Percentiles rank a stretch among this genome's conserved stretches.
Evolutionary conservation across 2,797 vertebrate genomes (phyloP).

Genomic region (Gymnoscopelus braueri): DNA sequence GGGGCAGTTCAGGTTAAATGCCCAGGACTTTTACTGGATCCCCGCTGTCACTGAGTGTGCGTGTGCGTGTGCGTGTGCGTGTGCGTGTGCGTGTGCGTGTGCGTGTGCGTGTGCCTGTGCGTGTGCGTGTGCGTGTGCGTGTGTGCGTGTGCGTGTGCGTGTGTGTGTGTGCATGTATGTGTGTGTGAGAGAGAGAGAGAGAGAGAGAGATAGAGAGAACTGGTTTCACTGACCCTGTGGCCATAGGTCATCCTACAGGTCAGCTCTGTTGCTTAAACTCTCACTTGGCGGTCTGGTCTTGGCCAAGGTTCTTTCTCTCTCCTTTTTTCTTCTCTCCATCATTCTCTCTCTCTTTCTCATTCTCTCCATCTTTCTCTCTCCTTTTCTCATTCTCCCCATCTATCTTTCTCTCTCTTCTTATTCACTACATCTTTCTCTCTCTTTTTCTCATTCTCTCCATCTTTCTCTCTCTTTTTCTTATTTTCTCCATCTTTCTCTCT

Average conservation of each 20-base stretch:
- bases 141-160: no score
- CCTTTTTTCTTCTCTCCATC: neutral
- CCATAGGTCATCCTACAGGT: constrained; percentile 44
- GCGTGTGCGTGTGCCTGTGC: neutral
- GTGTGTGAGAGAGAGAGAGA: no score
- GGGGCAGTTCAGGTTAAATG: constrained; percentile 45
- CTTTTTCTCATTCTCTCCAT: no score
- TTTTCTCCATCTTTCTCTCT: neutral
- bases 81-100: constrained; percentile 20
- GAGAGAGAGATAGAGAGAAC: neutral
- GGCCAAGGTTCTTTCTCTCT: neutral
- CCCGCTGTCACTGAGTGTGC: neutral
- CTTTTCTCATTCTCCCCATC: no score
- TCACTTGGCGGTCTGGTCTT: constrained; percentile 52
- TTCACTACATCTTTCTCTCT: no score
- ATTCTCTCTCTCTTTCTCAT: neutral
- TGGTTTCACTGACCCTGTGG: constrained; percentile 36
- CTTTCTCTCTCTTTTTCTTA: neutral
- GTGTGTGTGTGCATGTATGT: no score
- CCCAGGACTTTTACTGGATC: no score
- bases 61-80: constrained; percentile 17
- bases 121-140: constrained; percentile 18
- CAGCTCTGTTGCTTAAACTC: constrained; percentile 35
- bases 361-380: neutral
- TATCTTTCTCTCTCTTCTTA: no score